These are phyloP conservation scores for Calephelis virginiensis DNA, from an alignment of 1,140 invertebrate genomes.

Conservation along the genomic window DNA sequence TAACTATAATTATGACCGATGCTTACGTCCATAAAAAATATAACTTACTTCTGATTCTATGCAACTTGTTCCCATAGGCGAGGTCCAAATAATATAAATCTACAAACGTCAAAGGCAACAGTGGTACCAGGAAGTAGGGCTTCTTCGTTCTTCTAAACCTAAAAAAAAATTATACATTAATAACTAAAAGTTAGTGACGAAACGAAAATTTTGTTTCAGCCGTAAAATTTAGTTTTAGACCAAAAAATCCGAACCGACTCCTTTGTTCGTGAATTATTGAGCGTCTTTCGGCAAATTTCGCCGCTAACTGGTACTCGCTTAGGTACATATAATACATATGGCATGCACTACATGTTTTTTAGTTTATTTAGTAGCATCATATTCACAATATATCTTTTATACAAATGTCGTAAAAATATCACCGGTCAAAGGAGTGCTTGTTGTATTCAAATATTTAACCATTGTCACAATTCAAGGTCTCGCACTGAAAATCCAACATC, in stretches of 20 bases:
- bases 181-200: no score
- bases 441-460: slow-evolving; percentile 17
- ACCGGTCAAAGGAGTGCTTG: not conserved
- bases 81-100: slow-evolving; percentile 86
- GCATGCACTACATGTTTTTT: not conserved
- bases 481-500: slow-evolving; percentile 5
- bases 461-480: slow-evolving; percentile 8
- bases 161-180: slow-evolving; percentile 24
- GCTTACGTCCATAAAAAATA: no score
- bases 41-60: slow-evolving; percentile 84
- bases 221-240: no score
- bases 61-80: slow-evolving; percentile 86
- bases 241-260: no score
- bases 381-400: slow-evolving; percentile 14
- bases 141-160: slow-evolving; percentile 81
- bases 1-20: no score
- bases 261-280: no score
- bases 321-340: slow-evolving; percentile 1
- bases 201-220: not conserved
- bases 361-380: slow-evolving; percentile 2
- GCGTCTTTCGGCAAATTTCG: no score
- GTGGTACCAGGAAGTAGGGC: slow-evolving; percentile 80
- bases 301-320: no score
- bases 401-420: slow-evolving; percentile 17
- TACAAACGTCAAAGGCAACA: slow-evolving; percentile 85